Evolutionary conservation across 2,113 vertebrate species (phyloP).

Genomic region (Gavia stellata): DNA sequence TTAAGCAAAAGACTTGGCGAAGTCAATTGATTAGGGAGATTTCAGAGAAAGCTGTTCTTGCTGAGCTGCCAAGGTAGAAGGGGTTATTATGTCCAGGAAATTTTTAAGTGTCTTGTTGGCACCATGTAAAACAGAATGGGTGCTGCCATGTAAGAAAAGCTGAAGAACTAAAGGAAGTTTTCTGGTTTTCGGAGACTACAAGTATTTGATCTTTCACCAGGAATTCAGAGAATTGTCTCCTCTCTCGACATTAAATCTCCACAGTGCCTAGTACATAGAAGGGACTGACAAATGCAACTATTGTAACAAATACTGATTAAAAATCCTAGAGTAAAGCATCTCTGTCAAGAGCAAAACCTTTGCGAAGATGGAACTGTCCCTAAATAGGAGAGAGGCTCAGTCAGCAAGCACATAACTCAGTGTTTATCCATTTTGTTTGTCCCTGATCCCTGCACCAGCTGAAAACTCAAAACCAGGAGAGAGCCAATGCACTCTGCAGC

Average conservation of each 20-base stretch:
- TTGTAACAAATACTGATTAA: not conserved
- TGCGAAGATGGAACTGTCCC: not conserved
- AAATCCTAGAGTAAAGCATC: not conserved
- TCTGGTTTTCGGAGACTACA: not conserved
- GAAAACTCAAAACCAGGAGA: not conserved
- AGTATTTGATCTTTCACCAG: not conserved
- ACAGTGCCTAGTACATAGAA: not conserved
- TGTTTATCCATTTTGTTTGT: not conserved
- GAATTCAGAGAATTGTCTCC: not conserved
- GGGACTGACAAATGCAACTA: not conserved
- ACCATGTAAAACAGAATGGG: not conserved
- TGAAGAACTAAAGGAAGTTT: not conserved
- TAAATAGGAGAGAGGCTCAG: not conserved
- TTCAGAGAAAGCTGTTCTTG: slow-evolving; percentile 64
- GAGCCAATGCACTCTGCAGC: not conserved
- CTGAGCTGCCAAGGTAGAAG: slow-evolving; percentile 50
- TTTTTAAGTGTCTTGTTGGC: not conserved
- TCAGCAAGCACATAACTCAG: not conserved
- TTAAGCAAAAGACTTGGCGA: slow-evolving; percentile 63
- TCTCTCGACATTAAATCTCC: not conserved
- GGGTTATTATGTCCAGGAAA: slow-evolving; percentile 39
- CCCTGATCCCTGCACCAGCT: not conserved
- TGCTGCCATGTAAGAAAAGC: not conserved
- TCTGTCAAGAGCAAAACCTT: not conserved
- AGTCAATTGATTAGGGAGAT: slow-evolving; percentile 68